Evolutionary conservation across 1,140 invertebrate species (phyloP), one percentile per base, ranked within the genome.

Genomic region (Asobara japonica): DNA sequence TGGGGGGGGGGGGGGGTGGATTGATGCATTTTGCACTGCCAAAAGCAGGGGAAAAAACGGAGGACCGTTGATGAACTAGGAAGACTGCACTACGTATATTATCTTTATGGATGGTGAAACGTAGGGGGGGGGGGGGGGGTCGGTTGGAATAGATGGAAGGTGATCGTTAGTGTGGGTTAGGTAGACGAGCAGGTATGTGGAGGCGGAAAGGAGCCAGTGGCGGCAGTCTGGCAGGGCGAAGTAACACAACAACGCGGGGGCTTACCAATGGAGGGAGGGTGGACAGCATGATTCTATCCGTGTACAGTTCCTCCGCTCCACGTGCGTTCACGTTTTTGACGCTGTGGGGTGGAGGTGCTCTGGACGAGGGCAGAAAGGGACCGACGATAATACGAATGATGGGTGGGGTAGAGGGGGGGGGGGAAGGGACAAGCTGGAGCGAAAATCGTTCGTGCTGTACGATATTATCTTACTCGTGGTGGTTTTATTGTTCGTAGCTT

Each of bases 351-450:
- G 36, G 33, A 70, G 60, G 27, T 16, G n/a, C 41, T 33, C 31
- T n/a, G 30, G 30, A 29, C 30, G 60, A 30, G 69, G 33, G 29
- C 22, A 70, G 36, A 70, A 60, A 22, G 20, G 36, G 4, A 62
- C 48, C 33, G 69, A 70, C 69, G 69, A 64, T 70, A 70, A 70
- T 70, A 64, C 69, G 33, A 70, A 64, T 41, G 69, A 64, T 64
- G 69, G 16, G 30, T 29, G 51, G 22, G 8, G 10, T 25, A 61
- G 56, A 61, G 38, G 30, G 3, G 25, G 51, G 51, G 10, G 22
- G 22, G 27, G 11, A 60, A n/a, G n/a, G n/a, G 27, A 60, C 20
- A 56, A 60, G 67, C 22, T 25, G 20, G 8, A 48, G 8, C 20
- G 18, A 29, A 48, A 66, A 48, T 45, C 20, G n/a, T 62, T 62